These are phyloP conservation scores for Pterostichus madidus DNA, from an alignment of 2,888 invertebrate genomes.

Conservation along the genomic window DNA sequence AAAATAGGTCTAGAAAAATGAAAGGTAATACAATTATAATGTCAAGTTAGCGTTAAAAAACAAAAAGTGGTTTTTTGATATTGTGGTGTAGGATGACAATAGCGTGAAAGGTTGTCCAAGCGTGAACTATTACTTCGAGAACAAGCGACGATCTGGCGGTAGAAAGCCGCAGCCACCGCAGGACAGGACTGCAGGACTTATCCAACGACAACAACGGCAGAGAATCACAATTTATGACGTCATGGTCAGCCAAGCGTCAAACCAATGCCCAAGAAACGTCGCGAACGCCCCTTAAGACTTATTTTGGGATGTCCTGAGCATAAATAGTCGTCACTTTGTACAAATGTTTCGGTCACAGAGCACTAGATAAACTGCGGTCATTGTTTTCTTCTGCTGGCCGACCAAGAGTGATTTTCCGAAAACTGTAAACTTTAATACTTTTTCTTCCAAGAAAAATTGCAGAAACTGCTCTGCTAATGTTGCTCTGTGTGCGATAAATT, in stretches of 20 bases:
- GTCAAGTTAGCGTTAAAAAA: no score
- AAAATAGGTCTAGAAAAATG: no score
- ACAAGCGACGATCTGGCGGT: slow-evolving; percentile 7
- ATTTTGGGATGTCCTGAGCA: slow-evolving; percentile 47
- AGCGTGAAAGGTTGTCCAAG: slow-evolving; percentile 1
- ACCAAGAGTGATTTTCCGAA: slow-evolving; percentile 55
- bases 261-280: slow-evolving; percentile 58
- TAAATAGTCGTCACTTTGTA: slow-evolving; percentile 60
- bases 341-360: slow-evolving; percentile 63
- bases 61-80: no score
- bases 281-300: slow-evolving; percentile 51
- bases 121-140: slow-evolving; percentile 18
- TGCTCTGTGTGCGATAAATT: slow-evolving; percentile 24
- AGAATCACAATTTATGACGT: slow-evolving; percentile 62
- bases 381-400: slow-evolving; percentile 36
- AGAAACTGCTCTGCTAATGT: slow-evolving; percentile 23
- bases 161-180: slow-evolving; percentile 42
- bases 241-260: slow-evolving; percentile 63
- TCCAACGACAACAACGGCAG: slow-evolving; percentile 7
- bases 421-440: slow-evolving; percentile 62
- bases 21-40: no score
- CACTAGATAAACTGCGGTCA: slow-evolving; percentile 61
- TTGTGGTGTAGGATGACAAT: no score
- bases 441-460: slow-evolving; percentile 50
- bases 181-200: slow-evolving; percentile 3